phyloP scores from a whole-genome alignment of 2,888 invertebrate genomes.

The Cephonodes hylas region DNA sequence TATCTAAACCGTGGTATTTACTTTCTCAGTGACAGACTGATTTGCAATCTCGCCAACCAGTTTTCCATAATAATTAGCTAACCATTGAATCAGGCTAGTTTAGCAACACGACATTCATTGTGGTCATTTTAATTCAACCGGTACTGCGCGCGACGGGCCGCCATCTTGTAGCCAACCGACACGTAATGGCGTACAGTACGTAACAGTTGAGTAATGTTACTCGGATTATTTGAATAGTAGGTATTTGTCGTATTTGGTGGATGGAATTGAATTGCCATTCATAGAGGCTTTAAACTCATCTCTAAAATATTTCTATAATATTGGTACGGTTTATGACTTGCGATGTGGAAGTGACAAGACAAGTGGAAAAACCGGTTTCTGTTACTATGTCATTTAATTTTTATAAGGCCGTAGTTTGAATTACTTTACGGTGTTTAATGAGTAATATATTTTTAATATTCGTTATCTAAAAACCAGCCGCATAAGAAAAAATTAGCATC shows the following conservation, averaged over 20 bases:
- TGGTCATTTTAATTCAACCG: conserved; percentile 34
- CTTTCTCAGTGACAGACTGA: background rate
- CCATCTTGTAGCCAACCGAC: conserved; percentile 59
- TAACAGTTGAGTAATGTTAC: conserved; percentile 46
- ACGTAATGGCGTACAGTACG: conserved; percentile 42
- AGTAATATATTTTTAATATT: too few species aligned
- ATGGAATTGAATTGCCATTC: background rate
- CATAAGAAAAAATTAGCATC: too few species aligned
- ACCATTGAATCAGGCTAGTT: conserved; percentile 18
- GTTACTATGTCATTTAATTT: too few species aligned
- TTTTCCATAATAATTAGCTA: conserved; percentile 20
- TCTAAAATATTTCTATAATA: background rate
- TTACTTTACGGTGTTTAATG: too few species aligned
- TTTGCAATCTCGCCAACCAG: conserved; percentile 9
- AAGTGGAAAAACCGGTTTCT: background rate
- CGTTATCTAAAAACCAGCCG: too few species aligned
- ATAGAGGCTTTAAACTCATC: background rate
- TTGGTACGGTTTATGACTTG: too few species aligned
- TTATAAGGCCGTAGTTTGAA: too few species aligned
- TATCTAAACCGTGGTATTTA: background rate
- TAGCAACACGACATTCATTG: conserved; percentile 25
- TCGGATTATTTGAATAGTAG: background rate
- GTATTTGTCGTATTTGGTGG: background rate
- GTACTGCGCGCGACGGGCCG: conserved; percentile 50
- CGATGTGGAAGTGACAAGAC: too few species aligned